Evolutionary conservation across 2,113 vertebrate genomes (phyloP), one percentile per base, ranked within the genome.

Genomic region (Corynorhinus townsendii): DNA sequence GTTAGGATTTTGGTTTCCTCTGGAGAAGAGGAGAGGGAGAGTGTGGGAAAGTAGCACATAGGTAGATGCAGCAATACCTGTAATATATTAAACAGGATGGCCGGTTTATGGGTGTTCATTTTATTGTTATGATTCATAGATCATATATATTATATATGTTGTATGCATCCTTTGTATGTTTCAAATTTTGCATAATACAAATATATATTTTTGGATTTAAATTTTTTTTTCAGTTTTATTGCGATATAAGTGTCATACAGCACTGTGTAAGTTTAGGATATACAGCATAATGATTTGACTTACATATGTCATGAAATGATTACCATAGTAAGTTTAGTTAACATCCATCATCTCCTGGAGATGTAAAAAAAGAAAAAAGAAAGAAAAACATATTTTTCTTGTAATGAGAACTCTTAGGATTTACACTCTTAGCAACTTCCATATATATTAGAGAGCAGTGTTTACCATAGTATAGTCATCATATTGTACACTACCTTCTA

Each of bases 1-100:
- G 64, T 52, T 45, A 90, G 28, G 49, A 35, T 19, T 62, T 45
- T 40, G 28, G 4, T 81, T 72, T 22, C 17, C 15, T 30, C 10
- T 22, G 49, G 38, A 59, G 17, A 84, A 52, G 38, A 77, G 40
- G 22, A 56, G 11, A 9, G 4, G 24, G 4, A 19, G 35, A 28
- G 1, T n/a, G 35, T 28, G 71, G 43, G 68, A 20, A 83, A 90
- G 43, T 20, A 69, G 8, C 20, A 22, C 11, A 35, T 66, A 45
- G 7, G 47, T 38, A 45, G 11, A 28, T 52, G 6, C 0, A 10
- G 3, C 15, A 20, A 5, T 52, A 20, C 5, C 35, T 1, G 3
- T 22, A 49, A 73, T 26, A 3, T 28, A 75, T 77, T 68, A 72
- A 72, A 14, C 40, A 59, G 5, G n/a, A 35, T 17, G 7, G 17